phyloP scores from a whole-genome alignment of 2,888 invertebrate species.

The Pseudococcus longispinus region DNA sequence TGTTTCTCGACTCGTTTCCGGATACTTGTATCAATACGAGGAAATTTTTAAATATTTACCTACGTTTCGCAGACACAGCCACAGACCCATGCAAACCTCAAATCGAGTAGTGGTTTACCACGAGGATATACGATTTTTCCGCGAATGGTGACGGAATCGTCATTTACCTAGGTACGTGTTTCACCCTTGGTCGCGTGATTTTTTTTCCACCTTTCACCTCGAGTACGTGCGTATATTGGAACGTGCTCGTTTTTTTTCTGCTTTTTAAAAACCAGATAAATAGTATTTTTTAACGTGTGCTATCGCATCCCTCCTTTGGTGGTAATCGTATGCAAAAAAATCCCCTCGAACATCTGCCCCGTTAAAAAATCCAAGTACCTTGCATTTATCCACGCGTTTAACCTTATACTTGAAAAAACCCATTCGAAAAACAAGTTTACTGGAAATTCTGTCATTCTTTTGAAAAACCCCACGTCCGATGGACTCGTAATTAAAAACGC shows the following conservation, averaged over 20 bases:
- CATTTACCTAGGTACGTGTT: background rate
- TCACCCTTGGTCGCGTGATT: slow-evolving; percentile 23
- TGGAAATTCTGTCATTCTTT: background rate
- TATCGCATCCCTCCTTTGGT: background rate
- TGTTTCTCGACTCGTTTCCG: background rate
- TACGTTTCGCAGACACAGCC: background rate
- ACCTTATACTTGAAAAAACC: background rate
- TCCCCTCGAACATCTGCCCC: slow-evolving; percentile 7
- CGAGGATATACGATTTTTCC: background rate
- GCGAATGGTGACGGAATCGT: background rate
- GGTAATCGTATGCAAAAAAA: slow-evolving; percentile 32
- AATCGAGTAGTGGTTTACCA: background rate
- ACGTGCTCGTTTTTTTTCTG: background rate
- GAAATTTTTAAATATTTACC: slow-evolving; percentile 29
- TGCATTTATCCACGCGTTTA: background rate
- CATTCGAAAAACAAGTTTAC: background rate
- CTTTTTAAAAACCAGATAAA: slow-evolving; percentile 6
- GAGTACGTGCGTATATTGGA: background rate
- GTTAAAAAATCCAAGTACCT: background rate
- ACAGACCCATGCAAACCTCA: background rate
- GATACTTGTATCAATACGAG: slow-evolving; percentile 29
- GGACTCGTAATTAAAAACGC: background rate
- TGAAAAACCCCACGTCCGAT: background rate
- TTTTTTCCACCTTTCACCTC: slow-evolving; percentile 2
- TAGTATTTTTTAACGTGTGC: slow-evolving; percentile 37